Evolutionary conservation across 1,140 invertebrate species (phyloP).

Genomic region (Maconellicoccus hirsutus): DNA sequence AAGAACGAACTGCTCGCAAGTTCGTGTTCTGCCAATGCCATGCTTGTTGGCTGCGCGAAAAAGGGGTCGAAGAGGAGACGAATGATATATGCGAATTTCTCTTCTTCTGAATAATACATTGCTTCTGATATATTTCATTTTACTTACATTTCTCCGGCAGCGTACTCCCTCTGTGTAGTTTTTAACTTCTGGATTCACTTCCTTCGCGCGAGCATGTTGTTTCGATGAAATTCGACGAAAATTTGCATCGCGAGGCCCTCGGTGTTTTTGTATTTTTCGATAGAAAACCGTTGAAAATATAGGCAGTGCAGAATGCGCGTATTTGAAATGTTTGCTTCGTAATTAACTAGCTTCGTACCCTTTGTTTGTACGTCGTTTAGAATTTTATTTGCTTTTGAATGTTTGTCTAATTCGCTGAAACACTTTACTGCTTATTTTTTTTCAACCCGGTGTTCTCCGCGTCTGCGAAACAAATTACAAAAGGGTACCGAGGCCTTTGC

Average conservation of each 20-base stretch:
- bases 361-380: background rate
- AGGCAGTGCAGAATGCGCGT: no score
- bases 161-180: background rate
- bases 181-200: constrained; percentile 7
- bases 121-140: constrained; percentile 21
- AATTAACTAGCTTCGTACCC: background rate
- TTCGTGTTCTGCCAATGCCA: constrained; percentile 15
- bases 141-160: background rate
- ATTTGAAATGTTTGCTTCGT: background rate
- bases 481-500: background rate
- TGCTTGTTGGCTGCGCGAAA: background rate
- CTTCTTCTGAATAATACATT: constrained; percentile 21
- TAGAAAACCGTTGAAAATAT: no score
- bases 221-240: background rate
- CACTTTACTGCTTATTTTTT: background rate
- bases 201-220: background rate
- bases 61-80: background rate
- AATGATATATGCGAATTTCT: constrained; percentile 21
- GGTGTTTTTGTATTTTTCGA: no score
- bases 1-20: constrained; percentile 11
- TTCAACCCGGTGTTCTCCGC: background rate
- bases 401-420: background rate
- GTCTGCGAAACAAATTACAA: background rate
- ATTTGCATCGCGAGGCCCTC: constrained; percentile 8
- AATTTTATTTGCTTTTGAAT: background rate